Evolutionary conservation across 2,888 invertebrate genomes (phyloP), one percentile per base, ranked within the genome.

Genomic region (Fragum sueziense): DNA sequence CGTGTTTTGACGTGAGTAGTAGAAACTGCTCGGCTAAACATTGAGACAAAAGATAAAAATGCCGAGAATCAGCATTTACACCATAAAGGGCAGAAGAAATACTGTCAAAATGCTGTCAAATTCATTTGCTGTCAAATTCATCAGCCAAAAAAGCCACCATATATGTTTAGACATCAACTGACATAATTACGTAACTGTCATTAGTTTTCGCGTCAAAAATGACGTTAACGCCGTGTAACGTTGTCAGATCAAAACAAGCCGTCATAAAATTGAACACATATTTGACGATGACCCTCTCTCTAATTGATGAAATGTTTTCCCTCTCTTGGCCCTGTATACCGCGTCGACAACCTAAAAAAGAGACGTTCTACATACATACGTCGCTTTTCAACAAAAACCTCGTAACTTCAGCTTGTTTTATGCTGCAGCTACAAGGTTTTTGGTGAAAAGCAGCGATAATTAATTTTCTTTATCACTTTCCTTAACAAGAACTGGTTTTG

Each of bases 181-280:
- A 54, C 54, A 22, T 54, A 20, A 54, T 11, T n/a, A 6, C 22
- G 25, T 25, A n/a, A 11, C 25, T n/a, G 22, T 54, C 25, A 54
- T 54, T 22, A 22, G 54, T 6, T 54, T 54, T 54, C 54, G 54
- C 25, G 54, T 54, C 54, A 54, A 2, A 1, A n/a, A 11, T 22
- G 2, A 22, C 11, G 22, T 25, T 25, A 20, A n/a, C n/a, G 2
- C 2, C 54, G n/a, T n/a, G n/a, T 25, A 61, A 6, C 61, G 61
- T n/a, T 31, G n/a, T n/a, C n/a, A n/a, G n/a, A n/a, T n/a, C n/a
- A 9, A 47, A 47, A 47, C 3, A 47, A 2, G 17, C 3, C 47
- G 41, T 65, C 65, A 65, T 25, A 65, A 41, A 25, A 65, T 65
- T 37, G 65, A 41, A 41, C 65, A 65, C 25, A 41, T 33, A n/a